Base-by-base conservation (phyloP, 2,797 vertebrate species). In the Alcedo atthis region DNA sequence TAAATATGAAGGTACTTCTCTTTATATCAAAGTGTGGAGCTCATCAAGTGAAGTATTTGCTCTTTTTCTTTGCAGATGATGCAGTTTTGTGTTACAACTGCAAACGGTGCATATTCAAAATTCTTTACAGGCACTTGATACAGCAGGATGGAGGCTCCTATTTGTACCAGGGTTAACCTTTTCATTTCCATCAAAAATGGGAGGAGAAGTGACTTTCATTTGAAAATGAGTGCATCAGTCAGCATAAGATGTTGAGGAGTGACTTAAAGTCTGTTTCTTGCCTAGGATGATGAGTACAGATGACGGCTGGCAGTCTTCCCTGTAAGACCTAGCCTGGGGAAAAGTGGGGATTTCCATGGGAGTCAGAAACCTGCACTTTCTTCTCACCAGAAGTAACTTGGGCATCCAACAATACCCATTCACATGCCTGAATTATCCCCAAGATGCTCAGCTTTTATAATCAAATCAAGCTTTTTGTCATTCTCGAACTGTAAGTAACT, bases 381-480 rank as follows among this genome's bases (percentile, higher is more conserved):
- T 77, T 82, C 54, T 64, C 64, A 64, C 28, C 49, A 69, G 37
- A 67, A 90, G 53, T 7, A 89, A 59, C 70, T 62, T 30, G 26
- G 26, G 32, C 59, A 81, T 59, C 59, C 42, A 76, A 20, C 35
- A 57, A 10, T 6, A 28, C 8, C 71, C 78, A 63, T 77, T 64
- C 68, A 22, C 49, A 51, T n/a, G 40, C 6, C 62, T 68, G 30
- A 68, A 43, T 68, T 32, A 49, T 35, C 67, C 59, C 51, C 40
- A 55, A 40, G 30, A n/a, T 53, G 51, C 59, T 93, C 43, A 87
- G 62, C 58, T 85, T 71, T 70, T 49, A 63, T 53, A 59, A 64
- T 19, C 66, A 79, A 67, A 87, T 88, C 76, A 81, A 89, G 37
- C 13, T 63, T 86, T 94, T 83, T 91, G 66, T 78, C 46, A 53